Evolutionary conservation across 2,797 vertebrate species (phyloP).

Genomic region (Pseudotriccus pelzelni): DNA sequence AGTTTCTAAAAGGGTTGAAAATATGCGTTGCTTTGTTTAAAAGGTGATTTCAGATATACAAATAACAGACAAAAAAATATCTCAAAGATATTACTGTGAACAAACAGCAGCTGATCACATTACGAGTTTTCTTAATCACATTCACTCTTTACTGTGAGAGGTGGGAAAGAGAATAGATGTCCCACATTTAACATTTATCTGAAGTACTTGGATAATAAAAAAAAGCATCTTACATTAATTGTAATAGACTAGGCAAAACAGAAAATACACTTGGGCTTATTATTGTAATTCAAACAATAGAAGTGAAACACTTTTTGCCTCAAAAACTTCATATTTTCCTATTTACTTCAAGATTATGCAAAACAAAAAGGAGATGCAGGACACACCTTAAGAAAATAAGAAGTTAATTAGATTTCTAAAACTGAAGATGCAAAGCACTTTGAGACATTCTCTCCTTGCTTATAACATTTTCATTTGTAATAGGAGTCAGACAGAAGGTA

Average conservation of each 20-base stretch:
- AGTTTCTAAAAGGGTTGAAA: not conserved
- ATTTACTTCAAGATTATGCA: not conserved
- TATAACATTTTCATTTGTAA: not conserved
- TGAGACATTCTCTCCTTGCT: not conserved
- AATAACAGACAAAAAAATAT: not conserved
- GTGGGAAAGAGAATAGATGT: not conserved
- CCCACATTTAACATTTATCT: not conserved
- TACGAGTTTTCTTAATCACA: not conserved
- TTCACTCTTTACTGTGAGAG: not conserved
- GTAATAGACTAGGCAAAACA: not conserved
- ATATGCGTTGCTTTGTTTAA: not conserved
- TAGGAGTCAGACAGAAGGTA: not conserved
- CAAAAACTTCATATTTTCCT: not conserved
- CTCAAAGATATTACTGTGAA: not conserved
- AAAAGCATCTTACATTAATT: not conserved
- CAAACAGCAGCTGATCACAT: not conserved
- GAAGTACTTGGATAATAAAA: not conserved
- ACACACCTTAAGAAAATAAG: not conserved
- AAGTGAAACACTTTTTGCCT: not conserved
- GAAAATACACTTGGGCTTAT: not conserved
- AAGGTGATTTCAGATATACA: not conserved
- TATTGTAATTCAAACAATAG: not conserved
- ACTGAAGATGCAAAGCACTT: not conserved
- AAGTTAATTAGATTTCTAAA: not conserved
- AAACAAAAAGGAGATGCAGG: not conserved